Conservation (phyloP, 2,888 invertebrate species). For the Tetranychus piercei region DNA sequence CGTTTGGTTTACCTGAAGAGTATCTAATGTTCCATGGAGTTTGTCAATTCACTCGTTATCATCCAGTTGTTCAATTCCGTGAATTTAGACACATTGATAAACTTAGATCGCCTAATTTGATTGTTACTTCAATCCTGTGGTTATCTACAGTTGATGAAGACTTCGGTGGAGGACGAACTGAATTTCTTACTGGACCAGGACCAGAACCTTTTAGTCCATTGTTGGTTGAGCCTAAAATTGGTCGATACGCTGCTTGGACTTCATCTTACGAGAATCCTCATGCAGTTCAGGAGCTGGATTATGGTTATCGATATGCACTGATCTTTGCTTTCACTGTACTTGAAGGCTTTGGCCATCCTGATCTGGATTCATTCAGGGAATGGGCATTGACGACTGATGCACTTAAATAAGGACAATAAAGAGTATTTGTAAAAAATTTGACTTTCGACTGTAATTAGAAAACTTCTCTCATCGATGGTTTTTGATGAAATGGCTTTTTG, state of each 20-base stretch:
- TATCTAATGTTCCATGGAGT: not conserved
- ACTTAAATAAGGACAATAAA: not conserved
- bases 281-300: not conserved
- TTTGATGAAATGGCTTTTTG: too few species aligned
- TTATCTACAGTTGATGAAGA: conserved; percentile 8
- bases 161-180: conserved; percentile 11
- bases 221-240: conserved; percentile 9
- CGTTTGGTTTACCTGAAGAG: conserved; percentile 8
- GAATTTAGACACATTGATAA: conserved; percentile 10
- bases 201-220: conserved; percentile 3
- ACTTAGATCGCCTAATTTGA: conserved; percentile 2
- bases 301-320: conserved; percentile 12
- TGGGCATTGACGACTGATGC: conserved; percentile 3
- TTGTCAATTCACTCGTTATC: conserved; percentile 10
- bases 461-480: too few species aligned
- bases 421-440: too few species aligned
- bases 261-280: conserved; percentile 10
- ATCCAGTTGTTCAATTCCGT: not conserved
- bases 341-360: not conserved
- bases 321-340: conserved; percentile 10
- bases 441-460: too few species aligned
- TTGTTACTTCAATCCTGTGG: conserved; percentile 8
- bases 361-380: not conserved
- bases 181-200: conserved; percentile 9
- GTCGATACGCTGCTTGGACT: conserved; percentile 11